These are phyloP conservation scores for Athetis lepigone DNA, from an alignment of 2,888 invertebrate genomes.

Conservation along the genomic window DNA sequence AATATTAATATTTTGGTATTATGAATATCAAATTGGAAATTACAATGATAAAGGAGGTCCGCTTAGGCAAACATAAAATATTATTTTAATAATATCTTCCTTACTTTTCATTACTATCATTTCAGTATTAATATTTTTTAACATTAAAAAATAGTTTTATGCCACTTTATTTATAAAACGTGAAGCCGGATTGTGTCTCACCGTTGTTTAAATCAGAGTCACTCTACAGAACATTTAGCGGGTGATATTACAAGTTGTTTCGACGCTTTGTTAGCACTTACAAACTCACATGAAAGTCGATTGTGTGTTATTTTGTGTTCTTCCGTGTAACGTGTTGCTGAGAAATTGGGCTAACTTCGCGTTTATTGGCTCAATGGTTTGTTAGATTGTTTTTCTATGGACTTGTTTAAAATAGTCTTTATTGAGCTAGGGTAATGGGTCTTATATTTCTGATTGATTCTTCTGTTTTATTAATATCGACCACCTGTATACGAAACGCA, in stretches of 20 bases:
- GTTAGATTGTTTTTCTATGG: conserved; percentile 9
- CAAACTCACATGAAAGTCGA: conserved; percentile 67
- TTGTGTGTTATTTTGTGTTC: conserved; percentile 43
- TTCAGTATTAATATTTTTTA: not conserved
- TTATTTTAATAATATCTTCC: not conserved
- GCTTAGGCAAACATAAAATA: not conserved
- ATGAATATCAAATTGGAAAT: conserved; percentile 10
- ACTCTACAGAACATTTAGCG: conserved; percentile 71
- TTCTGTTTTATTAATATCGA: no score
- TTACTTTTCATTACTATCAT: not conserved
- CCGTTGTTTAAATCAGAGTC: conserved; percentile 15
- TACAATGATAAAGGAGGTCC: not conserved
- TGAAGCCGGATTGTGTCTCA: conserved; percentile 1
- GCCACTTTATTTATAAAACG: not conserved
- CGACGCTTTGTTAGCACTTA: conserved; percentile 84
- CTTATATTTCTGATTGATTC: no score
- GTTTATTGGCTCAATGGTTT: conserved; percentile 25
- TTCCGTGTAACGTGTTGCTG: conserved; percentile 61
- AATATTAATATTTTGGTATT: conserved; percentile 24
- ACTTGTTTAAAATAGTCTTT: not conserved
- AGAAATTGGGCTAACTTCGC: conserved; percentile 51
- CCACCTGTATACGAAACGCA: no score
- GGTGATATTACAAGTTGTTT: conserved; percentile 77
- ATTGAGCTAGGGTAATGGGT: no score
- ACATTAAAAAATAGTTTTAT: not conserved